Conservation (phyloP, 2,113 vertebrate genomes). For the Anoura caudifer region DNA sequence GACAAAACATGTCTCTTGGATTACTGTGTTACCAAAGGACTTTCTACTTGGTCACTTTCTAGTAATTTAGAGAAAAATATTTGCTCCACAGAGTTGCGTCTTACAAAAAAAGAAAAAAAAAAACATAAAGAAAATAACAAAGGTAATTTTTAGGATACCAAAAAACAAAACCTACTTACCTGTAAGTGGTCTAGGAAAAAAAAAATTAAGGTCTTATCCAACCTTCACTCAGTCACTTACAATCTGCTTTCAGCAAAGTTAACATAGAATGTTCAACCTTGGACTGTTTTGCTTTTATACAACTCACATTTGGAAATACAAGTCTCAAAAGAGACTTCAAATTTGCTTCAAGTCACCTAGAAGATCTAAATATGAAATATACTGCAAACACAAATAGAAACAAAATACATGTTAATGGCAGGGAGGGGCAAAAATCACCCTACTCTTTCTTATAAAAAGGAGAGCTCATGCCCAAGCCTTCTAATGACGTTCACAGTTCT, state of each 20-base stretch:
- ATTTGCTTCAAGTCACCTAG: constrained; percentile 87
- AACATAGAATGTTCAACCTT: constrained; percentile 83
- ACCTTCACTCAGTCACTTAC: constrained; percentile 82
- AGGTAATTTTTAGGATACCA: constrained; percentile 59
- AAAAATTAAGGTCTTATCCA: constrained; percentile 84
- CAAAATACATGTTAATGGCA: constrained; percentile 81
- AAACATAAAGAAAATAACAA: constrained; percentile 49
- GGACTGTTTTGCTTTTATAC: constrained; percentile 85
- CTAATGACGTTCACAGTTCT: constrained; percentile 33
- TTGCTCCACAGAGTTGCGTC: background rate
- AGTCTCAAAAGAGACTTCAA: constrained; percentile 88
- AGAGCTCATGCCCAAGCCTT: constrained; percentile 66
- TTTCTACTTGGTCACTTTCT: constrained; percentile 42
- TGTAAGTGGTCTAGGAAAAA: constrained; percentile 74
- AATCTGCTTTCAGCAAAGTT: constrained; percentile 85
- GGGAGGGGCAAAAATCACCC: constrained; percentile 41
- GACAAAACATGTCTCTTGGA: constrained; percentile 49
- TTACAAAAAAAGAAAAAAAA: constrained; percentile 62
- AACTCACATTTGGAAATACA: constrained; percentile 85
- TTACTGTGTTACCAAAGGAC: constrained; percentile 35
- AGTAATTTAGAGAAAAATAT: constrained; percentile 41
- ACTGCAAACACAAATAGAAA: constrained; percentile 86
- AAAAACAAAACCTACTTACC: constrained; percentile 76
- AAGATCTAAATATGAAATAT: constrained; percentile 86
- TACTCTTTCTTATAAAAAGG: constrained; percentile 61